Conservation (phyloP, 1,140 invertebrate species). For the Melanaphis sacchari region DNA sequence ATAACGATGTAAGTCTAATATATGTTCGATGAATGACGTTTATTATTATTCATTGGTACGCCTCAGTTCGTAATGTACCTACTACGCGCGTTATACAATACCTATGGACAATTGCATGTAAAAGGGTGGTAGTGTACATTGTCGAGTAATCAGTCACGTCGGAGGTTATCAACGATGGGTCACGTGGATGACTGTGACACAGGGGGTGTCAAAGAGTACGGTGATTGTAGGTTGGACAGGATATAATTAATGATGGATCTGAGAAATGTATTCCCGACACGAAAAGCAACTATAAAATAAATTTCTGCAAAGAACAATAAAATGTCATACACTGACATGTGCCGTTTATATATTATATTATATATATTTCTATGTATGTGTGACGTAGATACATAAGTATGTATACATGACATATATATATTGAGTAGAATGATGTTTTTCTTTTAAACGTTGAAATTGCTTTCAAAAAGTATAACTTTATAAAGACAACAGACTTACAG, state of each 20-base stretch:
- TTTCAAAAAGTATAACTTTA: background rate
- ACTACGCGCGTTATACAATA: background rate
- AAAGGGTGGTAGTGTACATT: background rate
- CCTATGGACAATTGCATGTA: too few species aligned
- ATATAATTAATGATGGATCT: conserved; percentile 18
- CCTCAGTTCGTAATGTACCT: background rate
- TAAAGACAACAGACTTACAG: background rate
- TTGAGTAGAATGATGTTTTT: background rate
- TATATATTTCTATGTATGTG: too few species aligned
- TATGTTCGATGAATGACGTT: background rate
- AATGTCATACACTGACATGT: background rate
- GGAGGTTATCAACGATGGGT: background rate
- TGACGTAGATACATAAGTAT: too few species aligned
- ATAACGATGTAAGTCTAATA: background rate
- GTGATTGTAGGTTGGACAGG: background rate
- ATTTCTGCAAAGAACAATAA: conserved; percentile 1
- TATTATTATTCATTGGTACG: background rate
- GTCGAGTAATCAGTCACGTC: background rate
- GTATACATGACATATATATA: too few species aligned
- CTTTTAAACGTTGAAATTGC: background rate
- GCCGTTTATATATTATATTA: background rate
- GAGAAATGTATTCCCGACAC: background rate
- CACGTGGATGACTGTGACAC: background rate
- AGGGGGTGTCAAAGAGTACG: background rate
- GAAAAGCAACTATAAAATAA: background rate